Evolutionary conservation across 2,113 vertebrate genomes (phyloP), one percentile per base, ranked within the genome.

Genomic region (Boleophthalmus pectinirostris): DNA sequence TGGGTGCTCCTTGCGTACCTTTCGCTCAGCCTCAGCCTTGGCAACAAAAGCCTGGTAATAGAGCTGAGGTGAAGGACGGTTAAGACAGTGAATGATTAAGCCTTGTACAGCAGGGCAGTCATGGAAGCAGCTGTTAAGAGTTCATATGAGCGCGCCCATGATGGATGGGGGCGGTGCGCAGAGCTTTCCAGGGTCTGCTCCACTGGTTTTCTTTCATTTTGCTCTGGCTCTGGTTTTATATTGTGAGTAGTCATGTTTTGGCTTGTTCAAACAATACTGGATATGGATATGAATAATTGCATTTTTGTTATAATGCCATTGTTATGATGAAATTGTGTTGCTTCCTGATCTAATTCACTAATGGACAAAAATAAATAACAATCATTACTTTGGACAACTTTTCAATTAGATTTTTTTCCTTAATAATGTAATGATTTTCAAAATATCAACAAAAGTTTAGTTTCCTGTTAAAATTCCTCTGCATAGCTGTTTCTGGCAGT

Each of bases 11-110:
- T 72, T 75, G 29, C 29, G 74, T 69, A 66, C 33, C 58, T 72
- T 74, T 74, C 57, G 23, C 23, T 74, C 65, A 80, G 56, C 82
- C 78, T 79, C 68, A 58, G 80, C 85, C 69, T 70, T 69, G 18
- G 35, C 46, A 74, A 68, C 54, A 74, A 70, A 78, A 43, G 64
- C 2, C 23, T 25, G 66, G 65, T 61, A 76, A 54, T n/a, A 58
- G 53, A 73, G 51, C 61, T 67, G 61, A 61, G 18, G 11, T 63
- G 57, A 67, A 82, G 67, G 49, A 77, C 18, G 25, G 79, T 75
- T 66, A 72, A 73, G 24, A 74, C 60, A 13, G 23, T 29, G 49
- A 70, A 58, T 66, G 47, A 69, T 77, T 33, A 18, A 68, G 38
- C 45, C 23, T 43, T 72, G 13, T 75, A 68, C 47, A 67, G 24